These are phyloP conservation scores for Pan paniscus DNA, from an alignment of 2,113 vertebrate genomes.

Conservation along the genomic window DNA sequence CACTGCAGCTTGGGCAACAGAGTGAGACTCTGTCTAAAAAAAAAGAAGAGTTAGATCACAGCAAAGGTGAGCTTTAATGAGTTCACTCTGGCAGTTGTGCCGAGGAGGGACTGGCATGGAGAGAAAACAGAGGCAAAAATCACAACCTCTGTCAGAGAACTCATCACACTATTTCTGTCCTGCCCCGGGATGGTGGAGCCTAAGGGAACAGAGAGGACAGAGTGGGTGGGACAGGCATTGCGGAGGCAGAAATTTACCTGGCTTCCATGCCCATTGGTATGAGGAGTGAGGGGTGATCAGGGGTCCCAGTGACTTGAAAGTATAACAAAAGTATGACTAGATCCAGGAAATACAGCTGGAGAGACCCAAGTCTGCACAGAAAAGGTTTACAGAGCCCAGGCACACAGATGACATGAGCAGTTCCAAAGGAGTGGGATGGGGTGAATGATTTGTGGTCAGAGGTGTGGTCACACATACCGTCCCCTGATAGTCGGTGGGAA, in stretches of 20 bases:
- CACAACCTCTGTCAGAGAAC: background rate
- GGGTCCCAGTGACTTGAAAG: background rate
- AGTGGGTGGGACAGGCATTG: accelerated
- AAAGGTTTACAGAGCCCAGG: background rate
- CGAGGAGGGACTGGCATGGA: background rate
- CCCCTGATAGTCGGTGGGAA: background rate
- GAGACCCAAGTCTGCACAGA: background rate
- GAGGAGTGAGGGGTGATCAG: background rate
- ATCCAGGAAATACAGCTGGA: background rate
- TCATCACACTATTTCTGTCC: no score
- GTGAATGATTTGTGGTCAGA: background rate
- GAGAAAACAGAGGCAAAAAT: background rate
- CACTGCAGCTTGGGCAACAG: no score
- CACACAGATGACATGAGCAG: background rate
- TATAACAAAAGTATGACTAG: background rate
- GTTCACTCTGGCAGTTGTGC: background rate
- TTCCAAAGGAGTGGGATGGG: no score
- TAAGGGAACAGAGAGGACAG: accelerated
- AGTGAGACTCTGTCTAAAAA: no score
- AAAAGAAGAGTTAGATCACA: background rate
- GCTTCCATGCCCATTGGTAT: background rate
- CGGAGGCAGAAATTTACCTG: background rate
- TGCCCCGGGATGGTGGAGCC: background rate
- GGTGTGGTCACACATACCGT: accelerated
- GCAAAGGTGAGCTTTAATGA: background rate